phyloP scores from a whole-genome alignment of 1,140 invertebrate species.

The Leucophenga varia region DNA sequence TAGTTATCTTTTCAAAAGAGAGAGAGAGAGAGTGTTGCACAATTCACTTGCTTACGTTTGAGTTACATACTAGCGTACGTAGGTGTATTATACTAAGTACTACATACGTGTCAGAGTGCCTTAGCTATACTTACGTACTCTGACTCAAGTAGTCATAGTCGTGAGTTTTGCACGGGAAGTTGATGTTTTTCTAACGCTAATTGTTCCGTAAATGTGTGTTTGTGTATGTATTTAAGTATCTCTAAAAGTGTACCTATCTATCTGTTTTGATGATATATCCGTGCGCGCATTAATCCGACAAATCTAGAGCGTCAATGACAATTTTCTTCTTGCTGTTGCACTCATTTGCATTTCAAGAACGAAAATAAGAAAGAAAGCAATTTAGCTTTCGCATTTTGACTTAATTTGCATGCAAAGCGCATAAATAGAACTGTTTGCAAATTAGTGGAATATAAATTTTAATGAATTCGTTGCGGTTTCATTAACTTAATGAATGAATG shows the following conservation, averaged over 20 bases:
- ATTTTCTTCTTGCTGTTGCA: slow-evolving; percentile 15
- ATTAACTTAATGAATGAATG: too few relatives aligned
- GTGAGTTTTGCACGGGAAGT: slow-evolving; percentile 16
- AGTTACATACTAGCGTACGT: too few relatives aligned
- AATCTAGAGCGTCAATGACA: slow-evolving; percentile 29
- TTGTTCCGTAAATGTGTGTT: not conserved
- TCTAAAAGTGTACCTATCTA: too few relatives aligned
- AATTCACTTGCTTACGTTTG: not conserved
- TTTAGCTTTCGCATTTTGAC: slow-evolving; percentile 25
- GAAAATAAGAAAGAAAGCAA: too few relatives aligned
- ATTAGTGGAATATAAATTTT: too few relatives aligned
- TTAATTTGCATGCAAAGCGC: slow-evolving; percentile 39
- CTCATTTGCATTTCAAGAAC: not conserved
- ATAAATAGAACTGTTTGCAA: too few relatives aligned
- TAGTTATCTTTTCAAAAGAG: too few relatives aligned
- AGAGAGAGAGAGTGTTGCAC: too few relatives aligned
- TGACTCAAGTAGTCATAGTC: slow-evolving; percentile 10
- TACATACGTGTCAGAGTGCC: slow-evolving; percentile 48
- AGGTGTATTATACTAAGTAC: too few relatives aligned
- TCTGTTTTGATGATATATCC: slow-evolving; percentile 43
- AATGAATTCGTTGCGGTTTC: too few relatives aligned
- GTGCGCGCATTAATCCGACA: slow-evolving; percentile 34
- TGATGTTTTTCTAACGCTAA: not conserved
- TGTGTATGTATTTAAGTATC: slow-evolving; percentile 26
- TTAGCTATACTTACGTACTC: too few relatives aligned